A percentile compares a stretch with the other conserved stretches of the same genome.
These are phyloP conservation scores for Trichogramma pretiosum DNA, from an alignment of 1,140 invertebrate species.

Conservation along the genomic window DNA sequence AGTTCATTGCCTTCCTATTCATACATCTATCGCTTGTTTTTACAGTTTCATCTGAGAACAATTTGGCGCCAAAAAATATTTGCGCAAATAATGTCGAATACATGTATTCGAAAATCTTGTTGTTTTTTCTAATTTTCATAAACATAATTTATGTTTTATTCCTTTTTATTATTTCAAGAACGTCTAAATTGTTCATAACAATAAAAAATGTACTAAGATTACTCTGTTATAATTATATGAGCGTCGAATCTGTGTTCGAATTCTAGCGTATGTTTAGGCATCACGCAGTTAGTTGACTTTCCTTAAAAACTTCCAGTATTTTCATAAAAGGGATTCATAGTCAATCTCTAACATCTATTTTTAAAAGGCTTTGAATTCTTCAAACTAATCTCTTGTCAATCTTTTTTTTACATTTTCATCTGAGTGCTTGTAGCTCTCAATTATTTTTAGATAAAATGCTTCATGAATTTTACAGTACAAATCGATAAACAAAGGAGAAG, in stretches of 20 bases:
- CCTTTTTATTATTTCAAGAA: not conserved
- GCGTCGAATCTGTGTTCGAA: constrained; percentile 25
- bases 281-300: constrained; percentile 24
- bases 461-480: constrained; percentile 20
- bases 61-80: not conserved
- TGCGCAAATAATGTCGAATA: not conserved
- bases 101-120: not conserved
- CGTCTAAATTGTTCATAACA: too few relatives aligned
- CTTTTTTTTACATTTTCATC: constrained; percentile 14
- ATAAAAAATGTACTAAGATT: too few relatives aligned
- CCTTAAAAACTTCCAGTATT: constrained; percentile 35
- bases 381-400: not conserved
- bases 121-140: not conserved
- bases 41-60: too few relatives aligned
- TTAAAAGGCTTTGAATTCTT: constrained; percentile 8
- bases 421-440: constrained; percentile 9
- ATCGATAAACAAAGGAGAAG: constrained; percentile 6
- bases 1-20: too few relatives aligned
- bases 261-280: constrained; percentile 17
- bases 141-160: not conserved
- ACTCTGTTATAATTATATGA: constrained; percentile 21
- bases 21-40: too few relatives aligned
- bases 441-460: constrained; percentile 17
- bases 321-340: constrained; percentile 23
- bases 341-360: constrained; percentile 19